Conservation (phyloP, 2,797 vertebrate genomes). For the Notolepis coatsorum region DNA sequence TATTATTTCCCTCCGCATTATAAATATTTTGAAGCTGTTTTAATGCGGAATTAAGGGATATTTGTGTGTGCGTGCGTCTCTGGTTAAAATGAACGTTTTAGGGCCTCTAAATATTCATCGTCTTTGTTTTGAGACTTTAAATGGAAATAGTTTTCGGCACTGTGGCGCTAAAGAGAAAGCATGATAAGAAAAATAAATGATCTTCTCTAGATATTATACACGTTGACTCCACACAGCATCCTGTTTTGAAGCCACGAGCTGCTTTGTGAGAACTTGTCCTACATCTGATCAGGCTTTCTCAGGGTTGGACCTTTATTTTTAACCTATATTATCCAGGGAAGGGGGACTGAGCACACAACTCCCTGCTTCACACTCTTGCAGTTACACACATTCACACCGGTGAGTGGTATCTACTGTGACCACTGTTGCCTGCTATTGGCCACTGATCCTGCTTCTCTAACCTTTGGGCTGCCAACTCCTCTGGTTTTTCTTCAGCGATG, state of each 20-base stretch:
- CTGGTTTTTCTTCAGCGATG: no score
- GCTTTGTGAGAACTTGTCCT: constrained; percentile 49
- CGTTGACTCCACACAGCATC: constrained; percentile 45
- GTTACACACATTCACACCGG: no score
- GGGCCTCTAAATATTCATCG: constrained; percentile 57
- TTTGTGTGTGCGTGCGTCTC: constrained; percentile 44
- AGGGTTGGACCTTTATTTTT: not conserved
- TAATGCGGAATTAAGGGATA: constrained; percentile 51
- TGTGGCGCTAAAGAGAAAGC: constrained; percentile 44
- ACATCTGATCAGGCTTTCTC: constrained; percentile 16
- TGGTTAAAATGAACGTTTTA: constrained; percentile 54
- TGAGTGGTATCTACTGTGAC: no score
- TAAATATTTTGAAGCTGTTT: constrained; percentile 55
- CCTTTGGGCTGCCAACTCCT: no score
- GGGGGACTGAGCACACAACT: no score
- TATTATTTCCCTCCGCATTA: constrained; percentile 37
- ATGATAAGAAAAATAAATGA: constrained; percentile 61
- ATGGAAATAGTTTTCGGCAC: constrained; percentile 56
- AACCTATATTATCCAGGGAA: no score
- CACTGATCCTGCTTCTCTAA: no score
- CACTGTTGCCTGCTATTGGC: no score
- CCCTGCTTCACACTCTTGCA: no score
- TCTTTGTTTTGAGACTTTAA: constrained; percentile 57
- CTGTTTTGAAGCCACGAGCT: constrained; percentile 41
- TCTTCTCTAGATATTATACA: constrained; percentile 36